Evolutionary conservation across 2,888 invertebrate species (phyloP), one percentile per base, ranked within the genome.

Genomic region (Panzeria rudis): DNA sequence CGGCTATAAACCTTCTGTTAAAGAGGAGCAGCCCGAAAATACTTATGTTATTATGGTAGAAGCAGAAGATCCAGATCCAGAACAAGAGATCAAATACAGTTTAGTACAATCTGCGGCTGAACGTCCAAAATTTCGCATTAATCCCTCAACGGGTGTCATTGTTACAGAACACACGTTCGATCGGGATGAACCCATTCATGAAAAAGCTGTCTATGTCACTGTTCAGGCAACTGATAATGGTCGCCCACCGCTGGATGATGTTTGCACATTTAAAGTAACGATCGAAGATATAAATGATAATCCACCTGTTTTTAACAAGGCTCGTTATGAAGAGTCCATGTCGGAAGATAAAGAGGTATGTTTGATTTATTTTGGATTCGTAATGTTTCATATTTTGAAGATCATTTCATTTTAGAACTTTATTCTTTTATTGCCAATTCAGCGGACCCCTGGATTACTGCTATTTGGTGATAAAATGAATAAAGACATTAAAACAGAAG

Each of bases 271-370:
- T 91, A 97, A 96, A 93, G 97, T 98, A 76, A 95, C 95, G 86
- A 96, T 98, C 87, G 95, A 95, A 90, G 99, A 99, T 93, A 95
- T 97, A 90, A 99, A 99, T 93, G 99, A 99, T 92, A 98, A 98
- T 91, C 93, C 92, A 17, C 92, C 92, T 17, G 91, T 92, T 17
- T 91, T 92, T 88, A 91, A 93, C 90, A 90, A 93, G 93, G 95
- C 94, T 91, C 89, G 95, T 94, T 92, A 94, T 93, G 90, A 92
- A 56, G 97, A 97, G 92, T 96, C 96, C 85, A 96, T 97, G 88
- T 96, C 97, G 75, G 96, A 96, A 94, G 97, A 97, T 93, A 94
- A 95, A 88, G 93, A 94, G 83, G 94, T 95, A 83, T 95, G 92
- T 61, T 44, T 56, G 1, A 1, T 9, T 17, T 23, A 17, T 9